Percentiles rank a stretch among this genome's conserved stretches.
Conservation (phyloP, 35 echinoderm and acorn worm genomes). For the Lytechinus pictus region DNA sequence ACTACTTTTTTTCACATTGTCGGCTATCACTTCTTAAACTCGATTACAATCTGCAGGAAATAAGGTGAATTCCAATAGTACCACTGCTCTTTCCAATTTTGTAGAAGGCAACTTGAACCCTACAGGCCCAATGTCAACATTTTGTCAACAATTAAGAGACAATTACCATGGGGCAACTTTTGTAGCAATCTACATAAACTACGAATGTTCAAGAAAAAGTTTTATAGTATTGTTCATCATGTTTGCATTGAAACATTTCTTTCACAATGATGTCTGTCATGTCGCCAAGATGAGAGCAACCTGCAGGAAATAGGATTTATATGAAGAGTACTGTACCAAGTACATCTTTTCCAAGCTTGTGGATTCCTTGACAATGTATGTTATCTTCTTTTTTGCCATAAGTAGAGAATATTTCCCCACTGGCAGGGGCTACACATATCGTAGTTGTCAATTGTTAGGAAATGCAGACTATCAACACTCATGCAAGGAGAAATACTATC, state of each 20-base stretch:
- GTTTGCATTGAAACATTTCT: neutral
- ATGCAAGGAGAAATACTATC: neutral
- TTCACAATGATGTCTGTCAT: neutral
- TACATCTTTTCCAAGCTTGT: too few species aligned
- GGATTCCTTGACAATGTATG: neutral
- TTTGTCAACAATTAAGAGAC: too few species aligned
- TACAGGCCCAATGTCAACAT: too few species aligned
- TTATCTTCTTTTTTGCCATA: neutral
- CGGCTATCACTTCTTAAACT: too few species aligned
- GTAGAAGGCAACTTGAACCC: too few species aligned
- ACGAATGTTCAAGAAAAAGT: neutral
- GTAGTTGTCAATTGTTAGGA: neutral
- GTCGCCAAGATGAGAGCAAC: neutral
- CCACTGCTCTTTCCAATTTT: too few species aligned
- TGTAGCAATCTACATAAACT: neutral
- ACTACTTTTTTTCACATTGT: too few species aligned
- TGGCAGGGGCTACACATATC: neutral
- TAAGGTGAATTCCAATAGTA: too few species aligned
- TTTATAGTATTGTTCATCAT: neutral
- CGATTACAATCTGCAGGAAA: too few species aligned
- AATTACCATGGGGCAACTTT: too few species aligned
- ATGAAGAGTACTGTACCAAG: too few species aligned
- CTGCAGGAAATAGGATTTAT: neutral
- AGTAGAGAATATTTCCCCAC: neutral
- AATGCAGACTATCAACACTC: neutral